These are phyloP conservation scores for Heteromurus nitidus DNA, from an alignment of 2,888 invertebrate genomes.

Conservation along the genomic window DNA sequence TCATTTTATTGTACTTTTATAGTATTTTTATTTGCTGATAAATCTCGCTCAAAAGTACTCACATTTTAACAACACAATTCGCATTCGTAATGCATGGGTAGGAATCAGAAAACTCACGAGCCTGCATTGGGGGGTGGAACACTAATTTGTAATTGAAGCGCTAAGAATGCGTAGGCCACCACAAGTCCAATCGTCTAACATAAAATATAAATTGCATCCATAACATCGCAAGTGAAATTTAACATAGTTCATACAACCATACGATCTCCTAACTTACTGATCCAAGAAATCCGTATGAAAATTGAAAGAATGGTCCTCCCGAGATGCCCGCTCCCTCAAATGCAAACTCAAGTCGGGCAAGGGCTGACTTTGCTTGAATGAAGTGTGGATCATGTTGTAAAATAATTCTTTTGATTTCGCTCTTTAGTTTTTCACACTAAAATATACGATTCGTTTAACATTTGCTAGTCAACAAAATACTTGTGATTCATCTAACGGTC, in stretches of 20 bases:
- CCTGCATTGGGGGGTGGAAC: no score
- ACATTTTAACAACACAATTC: no score
- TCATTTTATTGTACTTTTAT: no score
- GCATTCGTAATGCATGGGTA: no score
- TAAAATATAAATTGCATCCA: not conserved
- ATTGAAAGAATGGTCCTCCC: constrained; percentile 29
- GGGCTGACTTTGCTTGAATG: not conserved
- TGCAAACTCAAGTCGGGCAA: not conserved
- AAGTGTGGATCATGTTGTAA: not conserved
- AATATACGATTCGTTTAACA: not conserved
- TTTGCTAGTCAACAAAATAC: no score
- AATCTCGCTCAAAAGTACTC: no score
- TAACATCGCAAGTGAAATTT: not conserved
- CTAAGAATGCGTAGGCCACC: constrained; percentile 34
- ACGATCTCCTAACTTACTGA: constrained; percentile 6
- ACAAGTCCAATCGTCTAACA: constrained; percentile 20
- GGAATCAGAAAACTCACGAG: no score
- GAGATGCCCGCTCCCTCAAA: not conserved
- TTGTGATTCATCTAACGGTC: no score
- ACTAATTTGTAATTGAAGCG: constrained; percentile 43
- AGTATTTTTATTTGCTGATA: no score
- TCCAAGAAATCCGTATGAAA: constrained; percentile 16
- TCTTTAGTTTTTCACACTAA: constrained; percentile 17
- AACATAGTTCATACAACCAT: not conserved
- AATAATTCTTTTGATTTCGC: not conserved